These are phyloP conservation scores for Aphodius sticticus DNA, from an alignment of 2,888 invertebrate species.

Conservation along the genomic window DNA sequence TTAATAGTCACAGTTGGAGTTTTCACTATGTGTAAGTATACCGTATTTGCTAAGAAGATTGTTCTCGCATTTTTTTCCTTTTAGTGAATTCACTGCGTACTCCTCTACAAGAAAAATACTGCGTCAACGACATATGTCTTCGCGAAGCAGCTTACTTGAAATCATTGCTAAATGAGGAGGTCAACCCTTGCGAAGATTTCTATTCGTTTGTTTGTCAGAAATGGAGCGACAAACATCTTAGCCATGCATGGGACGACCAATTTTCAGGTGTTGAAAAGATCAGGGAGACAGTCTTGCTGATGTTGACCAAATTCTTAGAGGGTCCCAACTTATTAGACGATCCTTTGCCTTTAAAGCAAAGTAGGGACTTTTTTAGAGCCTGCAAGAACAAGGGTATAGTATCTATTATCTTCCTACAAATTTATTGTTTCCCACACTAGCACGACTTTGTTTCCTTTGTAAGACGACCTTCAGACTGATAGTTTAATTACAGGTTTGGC, in stretches of 20 bases:
- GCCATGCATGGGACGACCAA: conserved; percentile 71
- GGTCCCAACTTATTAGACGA: conserved; percentile 62
- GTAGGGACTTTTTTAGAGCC: conserved; percentile 72
- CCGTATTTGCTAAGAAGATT: not conserved
- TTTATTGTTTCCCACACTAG: no score
- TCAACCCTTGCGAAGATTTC: conserved; percentile 83
- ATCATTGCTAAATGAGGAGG: conserved; percentile 74
- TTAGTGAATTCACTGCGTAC: not conserved
- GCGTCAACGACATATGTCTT: conserved; percentile 63
- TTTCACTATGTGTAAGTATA: not conserved
- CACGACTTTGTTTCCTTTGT: no score
- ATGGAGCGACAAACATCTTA: conserved; percentile 78
- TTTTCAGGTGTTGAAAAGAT: conserved; percentile 80
- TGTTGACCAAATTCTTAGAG: conserved; percentile 70
- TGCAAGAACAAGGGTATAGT: conserved; percentile 59
- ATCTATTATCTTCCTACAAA: no score
- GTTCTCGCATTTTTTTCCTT: not conserved
- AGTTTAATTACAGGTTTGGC: not conserved
- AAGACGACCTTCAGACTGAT: no score
- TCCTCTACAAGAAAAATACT: not conserved
- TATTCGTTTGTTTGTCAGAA: conserved; percentile 81
- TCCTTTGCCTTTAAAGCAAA: conserved; percentile 71
- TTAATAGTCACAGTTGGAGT: not conserved
- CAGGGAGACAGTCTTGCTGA: conserved; percentile 68
- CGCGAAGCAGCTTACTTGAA: conserved; percentile 77